Conservation (phyloP, 2,113 vertebrate genomes). For the Himantopus leucocephalus region DNA sequence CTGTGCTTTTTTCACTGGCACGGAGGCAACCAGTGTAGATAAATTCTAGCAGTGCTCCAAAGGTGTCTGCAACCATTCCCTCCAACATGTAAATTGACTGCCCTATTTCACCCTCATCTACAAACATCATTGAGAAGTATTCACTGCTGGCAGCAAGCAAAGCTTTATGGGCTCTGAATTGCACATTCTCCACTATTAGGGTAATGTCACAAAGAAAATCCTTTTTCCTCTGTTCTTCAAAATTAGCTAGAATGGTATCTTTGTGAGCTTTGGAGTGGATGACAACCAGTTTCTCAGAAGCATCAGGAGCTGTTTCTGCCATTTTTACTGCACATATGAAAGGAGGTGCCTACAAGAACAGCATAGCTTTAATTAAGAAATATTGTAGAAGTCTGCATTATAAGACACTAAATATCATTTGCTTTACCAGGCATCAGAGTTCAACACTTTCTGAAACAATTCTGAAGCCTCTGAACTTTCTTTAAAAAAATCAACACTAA, state of each 20-base stretch:
- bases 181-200: conserved; percentile 87
- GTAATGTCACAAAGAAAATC: conserved; percentile 93
- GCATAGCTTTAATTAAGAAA: not conserved
- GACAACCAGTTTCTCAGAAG: conserved; percentile 66
- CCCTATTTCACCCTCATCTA: conserved; percentile 76
- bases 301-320: conserved; percentile 62
- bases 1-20: conserved; percentile 76
- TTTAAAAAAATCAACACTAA: not conserved
- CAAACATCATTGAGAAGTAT: conserved; percentile 93
- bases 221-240: conserved; percentile 84
- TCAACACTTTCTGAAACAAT: not conserved
- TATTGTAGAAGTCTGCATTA: not conserved
- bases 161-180: conserved; percentile 93
- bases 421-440: not conserved
- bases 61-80: conserved; percentile 83
- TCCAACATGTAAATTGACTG: conserved; percentile 84
- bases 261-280: conserved; percentile 85
- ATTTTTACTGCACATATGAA: conserved; percentile 65
- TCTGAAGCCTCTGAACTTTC: not conserved
- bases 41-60: conserved; percentile 87
- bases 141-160: conserved; percentile 95
- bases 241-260: conserved; percentile 83
- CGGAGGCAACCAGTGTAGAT: conserved; percentile 89
- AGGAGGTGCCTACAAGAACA: conserved; percentile 42
- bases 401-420: not conserved